Evolutionary conservation across 2,797 vertebrate species (phyloP).

Genomic region (Labeo calbasu): DNA sequence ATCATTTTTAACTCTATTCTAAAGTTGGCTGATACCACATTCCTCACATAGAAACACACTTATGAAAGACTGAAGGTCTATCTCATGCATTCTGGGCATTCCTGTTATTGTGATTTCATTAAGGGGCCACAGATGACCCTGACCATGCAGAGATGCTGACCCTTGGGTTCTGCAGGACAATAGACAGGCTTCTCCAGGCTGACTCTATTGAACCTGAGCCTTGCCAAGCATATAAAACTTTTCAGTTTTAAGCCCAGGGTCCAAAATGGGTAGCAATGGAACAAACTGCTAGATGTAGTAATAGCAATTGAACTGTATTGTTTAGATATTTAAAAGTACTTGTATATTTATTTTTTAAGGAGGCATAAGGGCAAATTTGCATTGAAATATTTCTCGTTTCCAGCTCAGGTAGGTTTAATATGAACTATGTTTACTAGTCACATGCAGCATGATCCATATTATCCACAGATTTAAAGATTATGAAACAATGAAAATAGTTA

Average conservation of each 20-base stretch:
- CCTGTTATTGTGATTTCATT: slow-evolving; percentile 77
- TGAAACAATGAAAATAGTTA: not conserved
- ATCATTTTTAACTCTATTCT: not conserved
- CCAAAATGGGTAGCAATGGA: not conserved
- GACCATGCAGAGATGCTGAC: slow-evolving; percentile 70
- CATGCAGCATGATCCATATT: not conserved
- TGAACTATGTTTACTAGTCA: not conserved
- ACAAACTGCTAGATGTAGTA: not conserved
- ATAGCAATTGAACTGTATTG: not conserved
- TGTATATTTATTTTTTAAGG: not conserved
- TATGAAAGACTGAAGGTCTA: slow-evolving; percentile 49
- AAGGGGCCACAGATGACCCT: slow-evolving; percentile 68
- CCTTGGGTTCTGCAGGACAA: slow-evolving; percentile 63
- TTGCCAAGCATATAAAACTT: slow-evolving; percentile 39
- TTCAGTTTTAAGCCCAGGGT: not conserved
- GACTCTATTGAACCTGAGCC: slow-evolving; percentile 24
- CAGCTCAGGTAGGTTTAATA: not conserved
- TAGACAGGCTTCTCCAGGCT: slow-evolving; percentile 55
- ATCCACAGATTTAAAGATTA: not conserved
- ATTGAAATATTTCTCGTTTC: not conserved
- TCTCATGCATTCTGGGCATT: slow-evolving; percentile 73
- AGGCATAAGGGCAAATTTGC: not conserved
- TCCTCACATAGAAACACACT: slow-evolving; percentile 53
- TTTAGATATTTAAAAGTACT: not conserved
- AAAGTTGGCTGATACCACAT: slow-evolving; percentile 37